Evolutionary conservation across 2,113 vertebrate species (phyloP).

Genomic region (Nannospalax galili): DNA sequence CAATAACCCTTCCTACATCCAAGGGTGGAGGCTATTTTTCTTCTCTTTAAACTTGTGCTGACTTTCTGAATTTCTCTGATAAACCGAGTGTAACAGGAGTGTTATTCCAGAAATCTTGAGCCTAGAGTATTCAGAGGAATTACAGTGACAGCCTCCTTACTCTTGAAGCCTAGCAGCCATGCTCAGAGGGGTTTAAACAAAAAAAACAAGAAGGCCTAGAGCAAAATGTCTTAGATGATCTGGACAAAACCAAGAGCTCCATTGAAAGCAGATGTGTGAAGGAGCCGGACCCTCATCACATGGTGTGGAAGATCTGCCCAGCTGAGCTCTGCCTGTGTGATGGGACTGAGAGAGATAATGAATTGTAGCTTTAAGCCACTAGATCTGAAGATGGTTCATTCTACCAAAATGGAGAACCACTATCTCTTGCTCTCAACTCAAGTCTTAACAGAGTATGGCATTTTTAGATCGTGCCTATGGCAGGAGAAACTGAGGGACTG

Average conservation of each 20-base stretch:
- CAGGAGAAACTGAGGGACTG: background rate
- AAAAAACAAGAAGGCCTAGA: background rate
- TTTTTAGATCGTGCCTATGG: background rate
- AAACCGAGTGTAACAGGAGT: background rate
- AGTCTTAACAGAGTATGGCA: background rate
- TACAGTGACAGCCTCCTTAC: background rate
- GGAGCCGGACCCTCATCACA: background rate
- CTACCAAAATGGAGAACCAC: background rate
- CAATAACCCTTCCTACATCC: background rate
- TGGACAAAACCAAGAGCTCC: background rate
- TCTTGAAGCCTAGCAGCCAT: background rate
- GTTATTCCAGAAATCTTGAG: conserved; percentile 8
- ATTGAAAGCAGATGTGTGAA: background rate
- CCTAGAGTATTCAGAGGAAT: background rate
- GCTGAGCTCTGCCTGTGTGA: background rate
- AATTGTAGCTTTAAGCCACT: background rate
- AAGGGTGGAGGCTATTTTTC: background rate
- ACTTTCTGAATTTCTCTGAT: background rate
- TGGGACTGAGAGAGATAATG: background rate
- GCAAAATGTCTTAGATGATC: background rate
- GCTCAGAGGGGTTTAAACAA: background rate
- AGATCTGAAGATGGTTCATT: background rate
- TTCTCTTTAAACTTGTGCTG: background rate
- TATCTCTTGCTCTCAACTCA: background rate
- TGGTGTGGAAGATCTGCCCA: background rate